Base-by-base conservation (phyloP, 2,113 vertebrate genomes). In the Fregetta grallaria region DNA sequence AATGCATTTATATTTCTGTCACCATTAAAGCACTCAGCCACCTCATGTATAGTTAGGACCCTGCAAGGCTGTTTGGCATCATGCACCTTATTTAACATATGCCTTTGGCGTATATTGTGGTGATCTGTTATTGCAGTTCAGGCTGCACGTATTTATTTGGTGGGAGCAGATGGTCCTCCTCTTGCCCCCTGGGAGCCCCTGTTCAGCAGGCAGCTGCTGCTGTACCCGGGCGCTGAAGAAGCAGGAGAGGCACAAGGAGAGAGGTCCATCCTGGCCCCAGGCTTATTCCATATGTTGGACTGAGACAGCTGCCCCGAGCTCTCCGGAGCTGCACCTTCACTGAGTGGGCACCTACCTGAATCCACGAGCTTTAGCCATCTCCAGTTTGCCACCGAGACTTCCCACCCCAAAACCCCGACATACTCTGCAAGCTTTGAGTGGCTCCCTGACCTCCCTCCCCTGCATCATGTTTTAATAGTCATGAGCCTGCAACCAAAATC, bases 401-500 rank as follows among this genome's bases (percentile, higher is more conserved):
- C 32, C 62, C 20, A 49, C n/a, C 14, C 47, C 50, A 23, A 75
- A 94, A 15, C 62, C 26, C 45, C 62, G 53, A 70, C 10, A 16
- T 5, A 11, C 15, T 58, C 44, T 14, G 74, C 53, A 79, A 34
- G 25, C 44, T 65, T 56, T 80, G 74, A 76, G 66, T 45, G 58
- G 44, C 77, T 96, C 58, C 36, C 18, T 65, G 85, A 90, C 82
- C 81, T 95, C 81, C 78, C 62, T 79, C 34, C 53, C 25, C 70
- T 82, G 44, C 20, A 15, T 61, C 44, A 0, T 67, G 61, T 74
- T 97, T 95, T 95, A 90, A 79, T 40, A 87, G 70, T 61, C 80
- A 82, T 36, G 27, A 94, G 84, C 40, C 70, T 91, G 77, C 84
- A 89, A 96, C 83, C 83, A 84, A 92, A 92, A 94, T 75, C 85